Conservation (phyloP, 1,140 invertebrate species). For the Drosophila elegans region DNA sequence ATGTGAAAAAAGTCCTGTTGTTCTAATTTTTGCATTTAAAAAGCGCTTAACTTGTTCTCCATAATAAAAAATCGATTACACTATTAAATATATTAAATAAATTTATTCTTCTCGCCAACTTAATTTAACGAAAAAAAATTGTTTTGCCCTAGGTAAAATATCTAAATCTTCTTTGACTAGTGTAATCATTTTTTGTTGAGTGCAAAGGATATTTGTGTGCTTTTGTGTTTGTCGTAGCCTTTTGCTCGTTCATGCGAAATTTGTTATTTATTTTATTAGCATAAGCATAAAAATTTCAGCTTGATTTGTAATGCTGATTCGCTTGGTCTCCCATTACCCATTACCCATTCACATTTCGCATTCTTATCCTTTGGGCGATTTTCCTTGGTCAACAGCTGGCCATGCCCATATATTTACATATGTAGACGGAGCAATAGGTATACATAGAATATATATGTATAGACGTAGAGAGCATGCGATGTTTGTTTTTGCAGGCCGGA, state of each 20-base stretch:
- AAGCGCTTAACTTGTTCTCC: no score
- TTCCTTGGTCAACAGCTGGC: constrained; percentile 68
- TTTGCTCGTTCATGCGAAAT: constrained; percentile 67
- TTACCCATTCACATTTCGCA: constrained; percentile 26
- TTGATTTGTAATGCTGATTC: constrained; percentile 82
- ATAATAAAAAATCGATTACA: no score
- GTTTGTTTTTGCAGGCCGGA: constrained; percentile 44
- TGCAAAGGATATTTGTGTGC: constrained; percentile 21
- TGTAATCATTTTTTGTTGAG: neutral
- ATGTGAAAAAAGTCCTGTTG: no score
- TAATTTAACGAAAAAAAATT: no score
- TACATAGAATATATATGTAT: constrained; percentile 10
- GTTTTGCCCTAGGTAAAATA: neutral
- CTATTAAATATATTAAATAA: no score
- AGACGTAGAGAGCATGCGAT: constrained; percentile 13
- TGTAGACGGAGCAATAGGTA: constrained; percentile 20
- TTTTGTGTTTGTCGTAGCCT: constrained; percentile 33
- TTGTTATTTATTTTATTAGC: constrained; percentile 83
- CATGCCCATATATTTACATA: constrained; percentile 35
- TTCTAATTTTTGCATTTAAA: no score
- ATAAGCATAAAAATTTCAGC: constrained; percentile 78
- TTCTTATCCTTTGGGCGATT: constrained; percentile 36
- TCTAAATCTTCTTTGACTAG: neutral
- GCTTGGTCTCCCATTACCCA: constrained; percentile 45
- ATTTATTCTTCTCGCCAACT: no score